Evolutionary conservation across 2,113 vertebrate genomes (phyloP).

Genomic region (Stomatorhinus ivindoensis): DNA sequence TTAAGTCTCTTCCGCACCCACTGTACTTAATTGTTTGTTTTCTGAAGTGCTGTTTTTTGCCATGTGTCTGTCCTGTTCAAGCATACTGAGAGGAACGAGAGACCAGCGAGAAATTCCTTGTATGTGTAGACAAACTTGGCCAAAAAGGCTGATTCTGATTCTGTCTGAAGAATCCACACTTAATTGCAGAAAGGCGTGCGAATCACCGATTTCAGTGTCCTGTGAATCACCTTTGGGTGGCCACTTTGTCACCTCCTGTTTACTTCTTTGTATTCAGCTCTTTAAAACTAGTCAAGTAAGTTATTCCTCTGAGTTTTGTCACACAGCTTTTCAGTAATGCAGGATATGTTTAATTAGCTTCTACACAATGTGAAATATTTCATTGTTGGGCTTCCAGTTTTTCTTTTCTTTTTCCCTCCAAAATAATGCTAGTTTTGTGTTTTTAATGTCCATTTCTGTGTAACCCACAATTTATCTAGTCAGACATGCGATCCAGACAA

Average conservation of each 20-base stretch:
- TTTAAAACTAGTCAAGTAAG: background rate
- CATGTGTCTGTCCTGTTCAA: background rate
- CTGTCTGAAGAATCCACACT: background rate
- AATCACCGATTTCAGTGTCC: background rate
- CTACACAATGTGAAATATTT: background rate
- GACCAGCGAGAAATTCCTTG: background rate
- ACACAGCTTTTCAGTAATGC: background rate
- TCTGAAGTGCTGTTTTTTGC: background rate
- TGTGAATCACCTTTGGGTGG: background rate
- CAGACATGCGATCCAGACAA: background rate
- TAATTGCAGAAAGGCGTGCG: background rate
- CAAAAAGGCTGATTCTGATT: background rate
- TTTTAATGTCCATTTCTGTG: background rate
- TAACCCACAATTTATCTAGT: background rate
- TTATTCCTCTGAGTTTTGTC: background rate
- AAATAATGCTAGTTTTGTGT: background rate
- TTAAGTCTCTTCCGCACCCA: too few relatives aligned
- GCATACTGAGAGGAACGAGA: background rate
- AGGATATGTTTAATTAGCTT: background rate
- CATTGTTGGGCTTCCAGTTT: background rate
- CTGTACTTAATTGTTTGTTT: too few relatives aligned
- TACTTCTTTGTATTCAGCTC: background rate
- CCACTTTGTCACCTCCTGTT: background rate
- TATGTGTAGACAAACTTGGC: background rate
- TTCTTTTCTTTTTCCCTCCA: background rate